Evolutionary conservation across 1,140 invertebrate genomes (phyloP), one percentile per base, ranked within the genome.

Genomic region (Caenorhabditis remanei): DNA sequence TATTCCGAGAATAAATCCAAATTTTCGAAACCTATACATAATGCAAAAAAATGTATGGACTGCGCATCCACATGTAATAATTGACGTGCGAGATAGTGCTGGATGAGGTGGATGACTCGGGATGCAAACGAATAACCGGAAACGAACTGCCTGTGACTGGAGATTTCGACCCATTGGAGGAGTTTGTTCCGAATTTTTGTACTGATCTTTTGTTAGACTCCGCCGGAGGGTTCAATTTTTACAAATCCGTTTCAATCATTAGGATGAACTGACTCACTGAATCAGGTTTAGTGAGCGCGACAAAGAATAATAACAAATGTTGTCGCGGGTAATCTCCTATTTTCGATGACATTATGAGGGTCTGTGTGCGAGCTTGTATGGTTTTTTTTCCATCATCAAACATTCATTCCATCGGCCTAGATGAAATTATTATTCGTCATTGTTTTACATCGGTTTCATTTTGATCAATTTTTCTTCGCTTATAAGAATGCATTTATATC

Each of bases 241-340:
- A 50, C 71, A 50, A 79, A 79, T 50, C 71, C 71, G 71, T 50
- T 79, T 79, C 71, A 79, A 79, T 79, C 40, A 79, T 79, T 79
- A 79, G 71, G 43, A 46, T 71, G 40, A 46, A 71, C 43, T 46
- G 65, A 53, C n/a, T 50, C 46, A 53, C 13, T 79, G 71, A 50
- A 79, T 79, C 46, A 53, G 71, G 71, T 79, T 79, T 79, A 53
- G 46, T 79, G 71, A 53, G 71, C 46, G 67, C 67, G 71, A 13
- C 71, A 79, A 79, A 79, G 71, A 79, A 53, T 71, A 48, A 79
- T 79, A 79, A 79, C 71, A 79, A 79, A 79, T 79, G 71, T 79
- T 79, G 71, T 79, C 71, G 71, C 71, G 16, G 71, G 43, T 79
- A 79, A 79, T 79, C 71, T n/a, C 71, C 71, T 48, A 79, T 79